These are phyloP conservation scores for Bos indicus DNA, from an alignment of 2,113 vertebrate genomes.

Conservation along the genomic window DNA sequence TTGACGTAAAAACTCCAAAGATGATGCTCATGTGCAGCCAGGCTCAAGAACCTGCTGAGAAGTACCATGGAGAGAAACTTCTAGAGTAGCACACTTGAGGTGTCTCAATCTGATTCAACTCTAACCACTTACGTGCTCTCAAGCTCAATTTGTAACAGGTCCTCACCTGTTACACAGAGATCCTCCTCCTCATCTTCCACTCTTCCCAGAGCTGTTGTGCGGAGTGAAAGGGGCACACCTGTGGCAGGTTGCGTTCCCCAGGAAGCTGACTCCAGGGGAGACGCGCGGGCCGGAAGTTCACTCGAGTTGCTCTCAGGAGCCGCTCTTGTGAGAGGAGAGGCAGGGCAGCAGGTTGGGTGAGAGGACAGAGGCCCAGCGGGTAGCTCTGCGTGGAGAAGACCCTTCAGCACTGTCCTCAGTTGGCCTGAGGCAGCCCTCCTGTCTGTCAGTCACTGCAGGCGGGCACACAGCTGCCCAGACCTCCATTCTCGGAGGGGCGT, in stretches of 20 bases:
- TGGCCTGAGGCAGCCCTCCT: background rate
- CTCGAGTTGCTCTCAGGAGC: no score
- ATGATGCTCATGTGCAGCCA: background rate
- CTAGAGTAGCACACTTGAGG: background rate
- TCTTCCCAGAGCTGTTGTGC: background rate
- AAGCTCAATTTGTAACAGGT: background rate
- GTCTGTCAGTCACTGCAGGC: background rate
- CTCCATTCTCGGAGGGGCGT: background rate
- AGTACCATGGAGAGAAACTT: background rate
- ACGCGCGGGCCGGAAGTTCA: background rate
- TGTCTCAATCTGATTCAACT: background rate
- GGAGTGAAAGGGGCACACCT: background rate
- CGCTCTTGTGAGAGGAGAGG: background rate
- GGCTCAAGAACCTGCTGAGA: background rate
- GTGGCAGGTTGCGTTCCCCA: background rate
- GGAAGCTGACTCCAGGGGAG: background rate
- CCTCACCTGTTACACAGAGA: background rate
- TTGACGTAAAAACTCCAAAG: background rate
- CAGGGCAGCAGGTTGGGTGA: no score
- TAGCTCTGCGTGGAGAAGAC: background rate
- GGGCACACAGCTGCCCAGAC: fast-evolving
- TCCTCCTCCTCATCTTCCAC: background rate
- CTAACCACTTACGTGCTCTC: background rate
- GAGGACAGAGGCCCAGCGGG: background rate
- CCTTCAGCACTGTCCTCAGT: background rate